phyloP scores from a whole-genome alignment of 2,888 invertebrate species.

The Imbricaverruca yamaguchii region DNA sequence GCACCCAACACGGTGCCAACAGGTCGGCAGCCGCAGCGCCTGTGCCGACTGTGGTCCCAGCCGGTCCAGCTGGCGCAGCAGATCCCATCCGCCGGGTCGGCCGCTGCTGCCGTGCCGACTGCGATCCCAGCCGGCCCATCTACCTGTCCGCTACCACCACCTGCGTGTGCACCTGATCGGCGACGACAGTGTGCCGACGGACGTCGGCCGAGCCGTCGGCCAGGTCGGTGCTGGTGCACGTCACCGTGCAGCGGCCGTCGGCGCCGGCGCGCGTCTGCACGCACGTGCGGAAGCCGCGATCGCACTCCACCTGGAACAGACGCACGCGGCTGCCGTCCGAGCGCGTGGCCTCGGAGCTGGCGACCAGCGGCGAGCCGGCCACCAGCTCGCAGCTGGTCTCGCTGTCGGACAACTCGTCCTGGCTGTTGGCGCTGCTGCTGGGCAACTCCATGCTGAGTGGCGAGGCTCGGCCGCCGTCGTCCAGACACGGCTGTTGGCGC shows the following conservation, averaged over 20 bases:
- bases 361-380: too few species aligned
- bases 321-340: constrained; percentile 6
- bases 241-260: constrained; percentile 6
- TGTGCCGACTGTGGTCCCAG: neutral
- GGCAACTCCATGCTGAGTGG: constrained; percentile 7
- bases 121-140: neutral
- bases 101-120: neutral
- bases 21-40: neutral
- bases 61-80: neutral
- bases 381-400: too few species aligned
- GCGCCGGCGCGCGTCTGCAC: neutral
- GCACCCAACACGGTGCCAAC: neutral
- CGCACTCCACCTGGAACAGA: constrained; percentile 5
- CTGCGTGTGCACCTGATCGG: constrained; percentile 15
- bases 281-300: neutral
- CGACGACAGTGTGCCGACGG: neutral
- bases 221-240: constrained; percentile 3
- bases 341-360: neutral
- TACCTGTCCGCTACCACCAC: neutral
- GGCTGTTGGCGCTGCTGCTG: neutral
- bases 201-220: neutral
- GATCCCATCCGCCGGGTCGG: neutral
- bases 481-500: neutral
- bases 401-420: neutral
- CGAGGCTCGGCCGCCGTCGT: constrained; percentile 13